Evolutionary conservation across 2,113 vertebrate species (phyloP).

Genomic region (Tichodroma muraria): DNA sequence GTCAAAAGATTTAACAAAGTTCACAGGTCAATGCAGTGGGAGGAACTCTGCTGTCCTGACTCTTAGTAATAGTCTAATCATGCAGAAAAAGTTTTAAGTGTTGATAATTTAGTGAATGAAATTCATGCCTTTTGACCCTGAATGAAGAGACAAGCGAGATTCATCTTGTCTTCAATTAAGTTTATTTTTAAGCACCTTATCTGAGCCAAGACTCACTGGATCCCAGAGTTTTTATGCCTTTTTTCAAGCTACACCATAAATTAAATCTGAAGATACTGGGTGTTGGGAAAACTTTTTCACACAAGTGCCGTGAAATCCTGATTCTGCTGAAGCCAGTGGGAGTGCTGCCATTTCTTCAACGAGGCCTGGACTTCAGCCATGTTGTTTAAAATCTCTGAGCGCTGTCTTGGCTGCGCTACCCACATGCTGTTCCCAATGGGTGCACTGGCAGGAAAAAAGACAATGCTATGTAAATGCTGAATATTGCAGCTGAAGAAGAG

Average conservation of each 20-base stretch:
- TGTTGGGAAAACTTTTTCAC: slow-evolving; percentile 5
- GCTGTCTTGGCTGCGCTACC: not conserved
- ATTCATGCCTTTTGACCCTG: slow-evolving; percentile 70
- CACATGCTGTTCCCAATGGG: slow-evolving; percentile 1
- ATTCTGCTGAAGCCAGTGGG: not conserved
- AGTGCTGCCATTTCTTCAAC: slow-evolving; percentile 29
- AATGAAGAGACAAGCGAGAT: slow-evolving; percentile 44
- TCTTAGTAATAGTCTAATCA: slow-evolving; percentile 71
- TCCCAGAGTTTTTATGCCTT: not conserved
- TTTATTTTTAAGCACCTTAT: slow-evolving; percentile 23
- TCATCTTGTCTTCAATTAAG: slow-evolving; percentile 61
- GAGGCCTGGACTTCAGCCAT: slow-evolving; percentile 31
- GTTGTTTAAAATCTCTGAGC: not conserved
- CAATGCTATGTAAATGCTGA: not conserved
- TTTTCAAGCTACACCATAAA: not conserved
- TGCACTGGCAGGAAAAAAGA: not conserved
- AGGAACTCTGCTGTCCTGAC: slow-evolving; percentile 62
- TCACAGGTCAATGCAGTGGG: slow-evolving; percentile 76
- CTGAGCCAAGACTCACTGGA: not conserved
- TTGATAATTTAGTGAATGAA: slow-evolving; percentile 65
- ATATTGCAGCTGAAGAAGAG: not conserved
- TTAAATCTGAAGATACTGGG: not conserved
- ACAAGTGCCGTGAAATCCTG: not conserved
- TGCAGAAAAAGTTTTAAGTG: slow-evolving; percentile 74
- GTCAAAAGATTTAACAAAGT: slow-evolving; percentile 78